Base-by-base conservation (phyloP, 1,140 invertebrate genomes). In the Ruditapes philippinarum region DNA sequence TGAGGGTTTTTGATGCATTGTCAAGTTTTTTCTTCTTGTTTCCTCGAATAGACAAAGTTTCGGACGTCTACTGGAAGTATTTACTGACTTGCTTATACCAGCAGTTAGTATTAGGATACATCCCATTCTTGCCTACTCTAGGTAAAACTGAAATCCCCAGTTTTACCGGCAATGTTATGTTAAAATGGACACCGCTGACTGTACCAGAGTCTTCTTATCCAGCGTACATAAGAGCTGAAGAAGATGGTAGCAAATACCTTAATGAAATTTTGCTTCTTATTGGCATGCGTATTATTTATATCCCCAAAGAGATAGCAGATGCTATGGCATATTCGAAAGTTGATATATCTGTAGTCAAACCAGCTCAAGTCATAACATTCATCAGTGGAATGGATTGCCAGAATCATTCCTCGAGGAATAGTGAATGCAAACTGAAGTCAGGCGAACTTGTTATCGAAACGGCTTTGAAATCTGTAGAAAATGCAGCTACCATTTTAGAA, bases 361-460 rank as follows among this genome's bases (percentile, higher is more conserved):
- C 42, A 54, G 19, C 19, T 19, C 49, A 78, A 57, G 31, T 78
- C 0, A 54, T 78, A 19, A 36, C n/a, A 7, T 78, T 54, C n/a
- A 36, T 78, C 4, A 22, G 42, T 4, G 2, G 9, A 33, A 22
- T 28, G 14, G 2, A 78, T 3, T 9, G 12, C 1, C 74, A 78
- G 22, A 33, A 31, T 0, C 1, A 25, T 11, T 40, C 51, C 42
- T 5, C 11, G 12, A 45, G 19, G 14, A 57, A 60, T 7, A 7
- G 14, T 45, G 33, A 62, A 3, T 84, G 82, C 38, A 73, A 49
- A 54, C 31, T 84, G 28, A 49, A 84, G 33, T 33, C 38, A 54
- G 65, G 45, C 19, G 57, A 45, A 17, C n/a, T 54, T 9, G 22
- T 84, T 25, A 42, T n/a, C 17, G 2, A 73, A 33, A 73, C 82